A percentile compares a stretch with the other conserved stretches of the same genome.
phyloP scores from a whole-genome alignment of 2,113 vertebrate species.

The Indicator maculatus region DNA sequence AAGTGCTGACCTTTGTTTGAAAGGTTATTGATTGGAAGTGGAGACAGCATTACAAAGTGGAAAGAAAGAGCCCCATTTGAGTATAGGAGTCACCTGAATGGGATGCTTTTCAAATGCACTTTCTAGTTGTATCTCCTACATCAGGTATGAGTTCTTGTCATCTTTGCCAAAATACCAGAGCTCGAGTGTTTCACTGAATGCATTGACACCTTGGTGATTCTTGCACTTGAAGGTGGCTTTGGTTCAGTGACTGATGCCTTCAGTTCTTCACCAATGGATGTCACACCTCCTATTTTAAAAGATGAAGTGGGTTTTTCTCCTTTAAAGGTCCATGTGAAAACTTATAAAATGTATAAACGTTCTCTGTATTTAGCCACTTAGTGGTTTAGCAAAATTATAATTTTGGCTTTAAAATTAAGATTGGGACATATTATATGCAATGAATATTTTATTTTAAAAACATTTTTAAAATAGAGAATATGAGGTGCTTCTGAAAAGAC shows the following conservation, averaged over 20 bases:
- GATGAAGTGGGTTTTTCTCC: neutral
- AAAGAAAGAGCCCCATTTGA: neutral
- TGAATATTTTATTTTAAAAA: neutral
- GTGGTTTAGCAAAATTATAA: neutral
- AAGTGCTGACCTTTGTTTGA: neutral
- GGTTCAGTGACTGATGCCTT: neutral
- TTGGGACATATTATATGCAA: neutral
- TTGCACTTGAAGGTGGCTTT: neutral
- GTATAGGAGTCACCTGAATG: neutral
- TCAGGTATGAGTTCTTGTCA: neutral
- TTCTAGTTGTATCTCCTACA: neutral
- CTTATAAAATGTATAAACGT: neutral
- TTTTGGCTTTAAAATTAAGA: neutral
- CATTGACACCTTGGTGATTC: neutral
- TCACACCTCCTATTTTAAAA: neutral
- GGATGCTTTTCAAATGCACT: neutral
- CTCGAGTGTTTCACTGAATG: neutral
- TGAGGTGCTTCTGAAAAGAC: neutral
- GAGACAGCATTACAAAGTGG: neutral
- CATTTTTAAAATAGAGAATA: neutral
- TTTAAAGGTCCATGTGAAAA: neutral
- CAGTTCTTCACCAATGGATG: neutral
- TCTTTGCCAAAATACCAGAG: neutral
- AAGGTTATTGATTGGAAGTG: neutral
- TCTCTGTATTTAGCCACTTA: neutral